phyloP scores from a whole-genome alignment of 2,888 invertebrate genomes.

The Asteroscopus sphinx region DNA sequence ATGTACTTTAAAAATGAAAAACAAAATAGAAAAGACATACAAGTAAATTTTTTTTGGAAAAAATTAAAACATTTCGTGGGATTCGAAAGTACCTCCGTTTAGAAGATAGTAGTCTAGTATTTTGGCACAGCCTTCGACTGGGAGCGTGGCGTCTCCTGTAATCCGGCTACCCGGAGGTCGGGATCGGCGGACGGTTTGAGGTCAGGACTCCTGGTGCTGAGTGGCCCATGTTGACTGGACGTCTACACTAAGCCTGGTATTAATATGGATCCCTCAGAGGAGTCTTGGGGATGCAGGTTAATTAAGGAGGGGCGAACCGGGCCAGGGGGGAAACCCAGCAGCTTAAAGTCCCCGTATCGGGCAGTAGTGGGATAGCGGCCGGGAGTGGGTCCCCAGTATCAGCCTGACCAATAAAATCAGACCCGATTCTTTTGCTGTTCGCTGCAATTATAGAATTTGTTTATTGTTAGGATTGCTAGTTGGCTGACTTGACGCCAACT shows the following conservation, averaged over 20 bases:
- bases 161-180: conserved; percentile 99
- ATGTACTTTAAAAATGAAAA: too few species aligned
- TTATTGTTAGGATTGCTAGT: too few species aligned
- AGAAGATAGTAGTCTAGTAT: too few species aligned
- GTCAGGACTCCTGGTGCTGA: conserved; percentile 83
- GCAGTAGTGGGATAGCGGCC: conserved; percentile 99
- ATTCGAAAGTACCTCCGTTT: too few species aligned
- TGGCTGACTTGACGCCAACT: too few species aligned
- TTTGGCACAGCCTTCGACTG: conserved; percentile 87
- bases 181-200: conserved; percentile 97
- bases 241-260: conserved; percentile 99
- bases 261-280: conserved; percentile 98
- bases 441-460: too few species aligned
- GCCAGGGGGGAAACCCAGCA: conserved; percentile 99
- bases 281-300: conserved; percentile 93
- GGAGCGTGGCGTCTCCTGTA: conserved; percentile 99
- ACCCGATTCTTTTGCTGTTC: conserved; percentile 82
- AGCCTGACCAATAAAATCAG: conserved; percentile 93
- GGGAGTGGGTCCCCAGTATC: conserved; percentile 97
- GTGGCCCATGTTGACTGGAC: conserved; percentile 94
- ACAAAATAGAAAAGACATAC: too few species aligned
- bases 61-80: too few species aligned
- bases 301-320: conserved; percentile 99
- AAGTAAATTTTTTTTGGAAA: too few species aligned
- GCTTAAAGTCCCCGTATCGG: conserved; percentile 99